Evolutionary conservation across 1,140 invertebrate genomes (phyloP), one percentile per base, ranked within the genome.

Genomic region (Kradibia gibbosae): DNA sequence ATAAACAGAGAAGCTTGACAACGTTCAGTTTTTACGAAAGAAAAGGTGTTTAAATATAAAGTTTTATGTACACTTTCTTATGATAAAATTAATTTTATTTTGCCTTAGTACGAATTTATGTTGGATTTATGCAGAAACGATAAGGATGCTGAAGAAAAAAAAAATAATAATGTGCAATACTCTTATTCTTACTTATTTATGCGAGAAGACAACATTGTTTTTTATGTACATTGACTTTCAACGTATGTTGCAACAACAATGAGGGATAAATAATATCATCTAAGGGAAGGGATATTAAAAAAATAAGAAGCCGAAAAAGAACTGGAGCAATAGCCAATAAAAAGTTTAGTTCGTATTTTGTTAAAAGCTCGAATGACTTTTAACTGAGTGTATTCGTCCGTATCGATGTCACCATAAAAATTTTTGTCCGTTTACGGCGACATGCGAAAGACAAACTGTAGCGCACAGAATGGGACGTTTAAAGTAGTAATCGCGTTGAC

Each of bases 351-450:
- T n/a, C 53, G 5, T 60, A 7, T 31, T 28, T 28, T 31, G 25
- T 20, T 60, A 60, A 60, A n/a, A n/a, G 20, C n/a, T 34, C 7
- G 60, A 34, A 62, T 62, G 25, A 20, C 0, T 60, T 60, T 60
- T 2, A 62, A 17, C 7, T 7, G 57, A 34, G 75, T 34, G 25
- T 67, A 79, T 72, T 79, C 60, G 67, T 72, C 45, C 34, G 28
- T 71, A 79, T 79, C 70, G 71, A 60, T 80, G 55, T 80, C 53
- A 45, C 62, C 67, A 42, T 78, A 70, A 79, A 71, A 28, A 71
- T 72, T 42, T 55, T 72, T 79, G 34, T 79, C 67, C 78, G 65
- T 72, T 79, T 79, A 79, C 71, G 78, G 71, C 39, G 71, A 62
- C 55, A 55, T 39, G 78, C 39, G 71, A 22, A 62, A 80, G 70